A percentile compares a stretch with the other conserved stretches of the same genome.
Evolutionary conservation across 2,888 invertebrate genomes (phyloP).

Genomic region (Acrocyrtus sp.): DNA sequence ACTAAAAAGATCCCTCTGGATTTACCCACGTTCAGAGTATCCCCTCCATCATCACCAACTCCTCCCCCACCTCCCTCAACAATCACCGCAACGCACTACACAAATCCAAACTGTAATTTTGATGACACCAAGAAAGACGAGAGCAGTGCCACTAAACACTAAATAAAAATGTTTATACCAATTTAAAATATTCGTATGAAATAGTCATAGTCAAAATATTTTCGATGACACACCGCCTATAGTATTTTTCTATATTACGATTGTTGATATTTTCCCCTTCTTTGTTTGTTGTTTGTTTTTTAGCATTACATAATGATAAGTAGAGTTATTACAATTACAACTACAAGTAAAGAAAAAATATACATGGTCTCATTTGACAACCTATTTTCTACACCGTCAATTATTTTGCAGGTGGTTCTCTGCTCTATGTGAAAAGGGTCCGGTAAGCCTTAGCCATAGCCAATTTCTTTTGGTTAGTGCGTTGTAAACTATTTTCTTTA

Average conservation of each 20-base stretch:
- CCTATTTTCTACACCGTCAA: no score
- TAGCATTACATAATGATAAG: no score
- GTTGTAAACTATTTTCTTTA: no score
- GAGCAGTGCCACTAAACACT: conserved; percentile 16
- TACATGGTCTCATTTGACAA: conserved; percentile 22
- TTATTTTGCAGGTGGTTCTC: not conserved
- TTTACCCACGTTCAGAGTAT: conserved; percentile 49
- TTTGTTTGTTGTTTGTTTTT: conserved; percentile 34
- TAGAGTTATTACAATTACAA: not conserved
- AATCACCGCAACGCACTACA: not conserved
- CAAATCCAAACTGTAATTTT: not conserved
- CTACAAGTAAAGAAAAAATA: not conserved
- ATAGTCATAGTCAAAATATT: conserved; percentile 1
- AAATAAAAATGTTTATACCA: not conserved
- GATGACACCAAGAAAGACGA: conserved; percentile 9
- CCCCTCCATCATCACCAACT: conserved; percentile 24
- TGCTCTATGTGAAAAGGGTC: no score
- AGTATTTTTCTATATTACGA: not conserved
- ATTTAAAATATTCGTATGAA: not conserved
- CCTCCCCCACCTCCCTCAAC: not conserved
- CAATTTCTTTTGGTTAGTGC: no score
- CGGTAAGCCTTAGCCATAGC: no score
- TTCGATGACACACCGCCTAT: not conserved
- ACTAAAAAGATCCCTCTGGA: conserved; percentile 53
- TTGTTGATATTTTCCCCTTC: not conserved